Evolutionary conservation across 1,140 invertebrate species (phyloP), one percentile per base, ranked within the genome.

Genomic region (Drosophila teissieri): DNA sequence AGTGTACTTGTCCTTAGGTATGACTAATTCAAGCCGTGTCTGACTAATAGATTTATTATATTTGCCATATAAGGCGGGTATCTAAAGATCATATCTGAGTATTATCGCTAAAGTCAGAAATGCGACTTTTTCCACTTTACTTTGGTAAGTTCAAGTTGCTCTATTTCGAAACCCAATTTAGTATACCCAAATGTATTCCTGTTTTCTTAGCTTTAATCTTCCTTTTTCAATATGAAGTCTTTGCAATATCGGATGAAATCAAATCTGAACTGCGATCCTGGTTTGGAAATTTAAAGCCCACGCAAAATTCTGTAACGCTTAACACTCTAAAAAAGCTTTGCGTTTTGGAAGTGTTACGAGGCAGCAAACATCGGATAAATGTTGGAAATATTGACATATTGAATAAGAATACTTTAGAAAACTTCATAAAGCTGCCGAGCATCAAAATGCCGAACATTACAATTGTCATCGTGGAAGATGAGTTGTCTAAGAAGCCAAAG

Each of bases 391-490:
- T 36, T 11, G 17, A 48, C 42, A 34, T 48, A 22, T 11, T 0
- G 4, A 58, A 58, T 22, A 36, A 24, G 5, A 49, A 60, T 14
- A 15, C 14, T 8, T n/a, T 48, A 4, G 31, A 60, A 24, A 60
- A 37, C 19, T 4, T 7, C 10, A 31, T 48, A 7, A 10, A 48
- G n/a, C 11, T 36, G 4, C 56, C 42, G 19, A n/a, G 11, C 10
- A 24, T 34, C 2, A 19, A 36, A 48, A 24, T 58, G 44, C 44
- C 53, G 37, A 39, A 39, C 37, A 39, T 39, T 14, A 39, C 53
- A n/a, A 4, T 55, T 24, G 17, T 55, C 19, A 24, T 40, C 11
- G 12, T 40, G 11, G 53, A 40, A 11, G 36, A 54, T 11, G 3
- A 53, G 12, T 39, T 24, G 14, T 3, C 14, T 12, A 39, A 39